Percentiles rank a stretch among this genome's conserved stretches.
These are phyloP conservation scores for Drosophila pseudotalamancana DNA, from an alignment of 2,888 invertebrate genomes.

Conservation along the genomic window DNA sequence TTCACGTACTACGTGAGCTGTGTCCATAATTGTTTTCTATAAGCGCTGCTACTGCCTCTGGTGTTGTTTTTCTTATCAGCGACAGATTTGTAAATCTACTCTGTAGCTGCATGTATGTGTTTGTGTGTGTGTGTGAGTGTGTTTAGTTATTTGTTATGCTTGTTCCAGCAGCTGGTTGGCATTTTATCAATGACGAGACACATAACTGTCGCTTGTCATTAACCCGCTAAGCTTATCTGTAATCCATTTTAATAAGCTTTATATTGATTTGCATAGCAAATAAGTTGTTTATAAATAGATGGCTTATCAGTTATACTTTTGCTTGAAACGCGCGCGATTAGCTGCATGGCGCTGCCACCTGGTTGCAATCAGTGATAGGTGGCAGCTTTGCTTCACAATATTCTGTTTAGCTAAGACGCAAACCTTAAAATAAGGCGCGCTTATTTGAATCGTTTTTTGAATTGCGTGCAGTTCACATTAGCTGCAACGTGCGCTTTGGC, in stretches of 20 bases:
- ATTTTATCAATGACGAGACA: conserved; percentile 32
- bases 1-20: conserved; percentile 61
- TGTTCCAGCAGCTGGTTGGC: conserved; percentile 26
- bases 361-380: rapidly evolving
- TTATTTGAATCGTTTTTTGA: conserved; percentile 14
- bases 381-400: neutral
- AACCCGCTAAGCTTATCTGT: conserved; percentile 41
- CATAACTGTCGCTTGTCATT: neutral
- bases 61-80: conserved; percentile 43
- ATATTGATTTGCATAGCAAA: conserved; percentile 36
- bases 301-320: conserved; percentile 16
- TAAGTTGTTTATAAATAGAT: conserved; percentile 10
- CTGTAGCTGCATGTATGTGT: too few relatives aligned
- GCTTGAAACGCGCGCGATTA: conserved; percentile 39
- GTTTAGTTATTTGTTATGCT: conserved; percentile 14
- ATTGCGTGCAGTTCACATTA: neutral
- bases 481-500: conserved; percentile 29
- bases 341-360: conserved; percentile 15
- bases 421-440: conserved; percentile 19
- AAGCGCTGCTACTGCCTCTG: conserved; percentile 17
- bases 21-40: conserved; percentile 60
- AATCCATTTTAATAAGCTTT: conserved; percentile 33
- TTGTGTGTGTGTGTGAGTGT: conserved; percentile 15
- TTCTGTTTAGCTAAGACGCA: conserved; percentile 11
- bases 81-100: conserved; percentile 41